A percentile compares a stretch with the other conserved stretches of the same genome.
Evolutionary conservation across 1,140 invertebrate species (phyloP).

Genomic region (Dendroctonus ponderosae): DNA sequence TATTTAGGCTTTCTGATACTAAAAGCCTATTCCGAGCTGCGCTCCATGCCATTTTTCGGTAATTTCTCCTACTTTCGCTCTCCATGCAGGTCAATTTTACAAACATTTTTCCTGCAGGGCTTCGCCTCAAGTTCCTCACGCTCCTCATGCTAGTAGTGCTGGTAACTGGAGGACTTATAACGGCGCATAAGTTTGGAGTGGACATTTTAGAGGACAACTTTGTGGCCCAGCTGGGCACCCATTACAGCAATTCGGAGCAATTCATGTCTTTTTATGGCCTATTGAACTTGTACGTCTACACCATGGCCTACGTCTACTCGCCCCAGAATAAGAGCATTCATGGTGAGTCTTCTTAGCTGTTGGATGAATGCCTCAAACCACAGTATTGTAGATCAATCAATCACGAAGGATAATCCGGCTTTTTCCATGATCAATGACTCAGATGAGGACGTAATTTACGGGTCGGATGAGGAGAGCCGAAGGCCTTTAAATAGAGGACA

Average conservation of each 20-base stretch:
- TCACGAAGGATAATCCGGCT: slow-evolving; percentile 95
- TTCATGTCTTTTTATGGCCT: slow-evolving; percentile 96
- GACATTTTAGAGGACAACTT: slow-evolving; percentile 92
- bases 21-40: slow-evolving; percentile 88
- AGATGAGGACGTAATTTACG: slow-evolving; percentile 95
- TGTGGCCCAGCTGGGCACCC: slow-evolving; percentile 80
- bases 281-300: slow-evolving; percentile 91
- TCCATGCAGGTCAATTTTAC: no score
- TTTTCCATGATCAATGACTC: slow-evolving; percentile 99
- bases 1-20: slow-evolving; percentile 84
- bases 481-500: slow-evolving; percentile 67
- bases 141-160: slow-evolving; percentile 81
- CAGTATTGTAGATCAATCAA: slow-evolving; percentile 68
- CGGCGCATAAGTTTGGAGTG: slow-evolving; percentile 79
- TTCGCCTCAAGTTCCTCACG: slow-evolving; percentile 88
- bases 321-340: slow-evolving; percentile 66
- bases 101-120: slow-evolving; percentile 66
- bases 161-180: slow-evolving; percentile 74
- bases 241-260: slow-evolving; percentile 86
- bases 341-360: slow-evolving; percentile 58
- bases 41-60: slow-evolving; percentile 98
- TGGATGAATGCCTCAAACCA: no score
- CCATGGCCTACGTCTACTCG: slow-evolving; percentile 93
- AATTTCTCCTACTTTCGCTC: slow-evolving; percentile 45
- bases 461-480: slow-evolving; percentile 84